Evolutionary conservation across 1,140 invertebrate species (phyloP), one percentile per base, ranked within the genome.

Genomic region (Diploscapter pachys): DNA sequence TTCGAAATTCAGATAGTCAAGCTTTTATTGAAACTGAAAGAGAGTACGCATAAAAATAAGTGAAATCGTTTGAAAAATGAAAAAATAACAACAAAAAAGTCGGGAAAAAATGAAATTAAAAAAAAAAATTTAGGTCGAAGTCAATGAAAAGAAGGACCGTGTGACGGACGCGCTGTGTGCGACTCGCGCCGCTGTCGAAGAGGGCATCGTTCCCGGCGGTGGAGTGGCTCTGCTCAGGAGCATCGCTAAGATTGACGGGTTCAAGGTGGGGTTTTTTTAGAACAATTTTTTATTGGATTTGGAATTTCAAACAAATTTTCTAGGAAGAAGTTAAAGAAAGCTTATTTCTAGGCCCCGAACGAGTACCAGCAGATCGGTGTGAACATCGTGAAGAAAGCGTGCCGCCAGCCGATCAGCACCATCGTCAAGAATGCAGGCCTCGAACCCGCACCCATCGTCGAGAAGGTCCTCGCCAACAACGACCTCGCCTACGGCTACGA

Each of bases 141-240:
- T 76, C 53, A 65, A 71, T 67, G 75, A 76, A 71, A 76, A 76
- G 75, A 99, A 99, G 86, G 97, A 99, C 84, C 90, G 97, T 79
- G 96, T 99, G 2, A 96, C 93, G 86, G 97, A 99, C 89, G 97
- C 97, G 2, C 87, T 99, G 9, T 96, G 96, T 88, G 97, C 97
- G 0, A 99, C 97, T 0, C 89, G 95, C 51, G 97, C 97, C 76
- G 97, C 97, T 67, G 93, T 99, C 77, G 96, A 98, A 87, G 97
- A 99, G 88, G 97, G 97, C 79, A 99, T 99, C 87, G 96, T 99
- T 82, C 94, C 96, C 72, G 97, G 97, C 82, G 92, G 96, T 89
- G 97, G 96, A 75, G 93, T 93, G 79, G 96, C 96, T 74, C 89
- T 99, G 0, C 89, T 99, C 6, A 90, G 96, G 80, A 96, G 94